Percentiles rank a stretch among this genome's conserved stretches.
Evolutionary conservation across 2,888 invertebrate species (phyloP).

Genomic region (Ophonus ardosiacus): DNA sequence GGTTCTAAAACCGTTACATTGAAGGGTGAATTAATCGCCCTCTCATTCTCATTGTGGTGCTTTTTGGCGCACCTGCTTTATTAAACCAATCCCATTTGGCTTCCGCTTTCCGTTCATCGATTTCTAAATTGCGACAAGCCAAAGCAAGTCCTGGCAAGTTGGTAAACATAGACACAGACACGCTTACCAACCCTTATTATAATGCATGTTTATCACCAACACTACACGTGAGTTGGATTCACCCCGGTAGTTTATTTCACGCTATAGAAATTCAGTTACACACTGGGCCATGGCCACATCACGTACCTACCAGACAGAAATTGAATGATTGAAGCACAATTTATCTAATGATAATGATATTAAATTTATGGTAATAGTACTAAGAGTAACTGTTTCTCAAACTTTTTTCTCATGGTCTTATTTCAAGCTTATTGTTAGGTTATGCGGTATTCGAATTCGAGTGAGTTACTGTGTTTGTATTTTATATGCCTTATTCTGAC

Average conservation of each 20-base stretch:
- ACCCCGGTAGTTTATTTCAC: background rate
- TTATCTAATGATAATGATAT: conserved; percentile 5
- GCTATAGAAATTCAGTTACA: background rate
- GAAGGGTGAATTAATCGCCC: conserved; percentile 11
- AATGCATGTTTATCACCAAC: background rate
- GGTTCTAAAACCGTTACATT: background rate
- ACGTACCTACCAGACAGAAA: background rate
- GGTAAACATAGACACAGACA: background rate
- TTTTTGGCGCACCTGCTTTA: conserved; percentile 15
- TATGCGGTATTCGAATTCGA: too few species aligned
- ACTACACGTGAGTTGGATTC: background rate
- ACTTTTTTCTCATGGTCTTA: too few species aligned
- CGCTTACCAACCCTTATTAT: background rate
- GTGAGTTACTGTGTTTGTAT: too few species aligned
- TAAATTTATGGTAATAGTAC: conserved; percentile 21
- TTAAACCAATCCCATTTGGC: conserved; percentile 28
- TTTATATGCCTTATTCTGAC: too few species aligned
- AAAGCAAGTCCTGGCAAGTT: conserved; percentile 1
- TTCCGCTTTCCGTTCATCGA: conserved; percentile 9
- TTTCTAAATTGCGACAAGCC: conserved; percentile 15
- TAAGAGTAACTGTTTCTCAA: conserved; percentile 10
- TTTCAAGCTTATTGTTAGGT: too few species aligned
- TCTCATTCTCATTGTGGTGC: background rate
- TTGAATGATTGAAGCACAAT: conserved; percentile 19
- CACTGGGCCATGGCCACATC: background rate